Percentiles rank a stretch among this genome's conserved stretches.
Evolutionary conservation across 2,113 vertebrate species (phyloP).

Genomic region (Tetrao urogallus): DNA sequence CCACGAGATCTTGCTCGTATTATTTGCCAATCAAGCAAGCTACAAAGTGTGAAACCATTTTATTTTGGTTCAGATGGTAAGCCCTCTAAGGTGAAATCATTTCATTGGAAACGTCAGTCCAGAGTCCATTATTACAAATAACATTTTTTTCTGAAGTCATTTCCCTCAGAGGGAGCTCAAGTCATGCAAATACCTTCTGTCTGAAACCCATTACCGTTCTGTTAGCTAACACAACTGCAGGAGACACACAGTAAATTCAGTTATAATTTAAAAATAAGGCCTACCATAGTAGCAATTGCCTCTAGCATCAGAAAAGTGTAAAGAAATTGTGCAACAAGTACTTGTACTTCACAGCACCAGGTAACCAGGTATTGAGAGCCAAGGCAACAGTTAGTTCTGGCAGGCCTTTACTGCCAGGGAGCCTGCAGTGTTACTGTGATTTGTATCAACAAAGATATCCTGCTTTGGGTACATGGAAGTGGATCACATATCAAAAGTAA

Average conservation of each 20-base stretch:
- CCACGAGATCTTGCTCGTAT: neutral
- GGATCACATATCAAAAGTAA: constrained; percentile 71
- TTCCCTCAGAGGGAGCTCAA: constrained; percentile 6
- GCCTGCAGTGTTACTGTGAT: constrained; percentile 30
- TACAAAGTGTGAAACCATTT: constrained; percentile 42
- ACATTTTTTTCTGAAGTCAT: constrained; percentile 4
- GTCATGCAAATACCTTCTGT: neutral
- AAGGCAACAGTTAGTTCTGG: constrained; percentile 54
- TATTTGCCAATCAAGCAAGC: constrained; percentile 50
- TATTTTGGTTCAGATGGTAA: constrained; percentile 41
- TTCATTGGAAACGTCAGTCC: constrained; percentile 12
- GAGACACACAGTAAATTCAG: neutral
- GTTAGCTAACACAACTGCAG: neutral
- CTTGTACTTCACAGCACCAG: constrained; percentile 71
- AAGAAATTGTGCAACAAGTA: constrained; percentile 59
- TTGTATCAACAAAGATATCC: constrained; percentile 33
- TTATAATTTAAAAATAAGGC: constrained; percentile 30
- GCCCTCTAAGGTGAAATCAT: neutral
- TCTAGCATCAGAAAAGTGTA: constrained; percentile 50
- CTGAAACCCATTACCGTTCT: neutral
- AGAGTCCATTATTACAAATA: constrained; percentile 21
- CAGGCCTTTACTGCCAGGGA: constrained; percentile 55
- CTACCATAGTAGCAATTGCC: constrained; percentile 51
- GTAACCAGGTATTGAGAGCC: constrained; percentile 13
- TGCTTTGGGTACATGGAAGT: constrained; percentile 52